Evolutionary conservation across 2,113 vertebrate genomes (phyloP).

Genomic region (Halichoeres trimaculatus): DNA sequence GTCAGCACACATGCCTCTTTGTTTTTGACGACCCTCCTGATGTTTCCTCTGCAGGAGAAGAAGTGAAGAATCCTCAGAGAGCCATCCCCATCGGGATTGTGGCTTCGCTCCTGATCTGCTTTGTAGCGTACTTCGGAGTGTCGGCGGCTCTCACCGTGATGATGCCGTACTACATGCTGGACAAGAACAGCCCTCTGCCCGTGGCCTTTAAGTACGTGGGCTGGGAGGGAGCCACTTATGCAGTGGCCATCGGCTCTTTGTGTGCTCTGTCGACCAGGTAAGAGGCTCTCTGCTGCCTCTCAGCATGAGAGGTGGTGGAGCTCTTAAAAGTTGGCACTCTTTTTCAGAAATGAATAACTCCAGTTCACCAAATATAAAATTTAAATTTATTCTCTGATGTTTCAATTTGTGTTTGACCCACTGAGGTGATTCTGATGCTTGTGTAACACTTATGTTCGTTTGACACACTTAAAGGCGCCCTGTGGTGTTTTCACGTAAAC

Average conservation of each 20-base stretch:
- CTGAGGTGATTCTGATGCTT: neutral
- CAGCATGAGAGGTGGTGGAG: constrained; percentile 13
- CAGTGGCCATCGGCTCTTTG: constrained; percentile 92
- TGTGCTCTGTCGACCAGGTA: constrained; percentile 96
- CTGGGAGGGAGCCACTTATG: constrained; percentile 93
- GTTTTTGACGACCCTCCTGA: neutral
- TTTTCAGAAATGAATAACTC: neutral
- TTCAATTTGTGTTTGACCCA: neutral
- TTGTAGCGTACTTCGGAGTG: constrained; percentile 93
- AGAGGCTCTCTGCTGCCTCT: constrained; percentile 42
- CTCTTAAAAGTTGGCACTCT: constrained; percentile 15
- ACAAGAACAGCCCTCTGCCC: constrained; percentile 91
- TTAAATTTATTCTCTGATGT: neutral
- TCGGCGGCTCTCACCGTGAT: constrained; percentile 94
- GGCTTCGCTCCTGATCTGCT: constrained; percentile 94
- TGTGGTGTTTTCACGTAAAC: neutral
- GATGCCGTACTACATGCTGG: constrained; percentile 96
- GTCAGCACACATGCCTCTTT: fast-evolving
- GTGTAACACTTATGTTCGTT: neutral
- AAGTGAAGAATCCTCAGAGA: constrained; percentile 97
- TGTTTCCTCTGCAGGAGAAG: constrained; percentile 86
- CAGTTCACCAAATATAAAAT: neutral
- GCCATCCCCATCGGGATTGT: constrained; percentile 97
- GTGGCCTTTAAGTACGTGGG: constrained; percentile 92
- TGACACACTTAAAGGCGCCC: neutral